Conservation (phyloP, 2,797 vertebrate species). For the Microchirus variegatus region DNA sequence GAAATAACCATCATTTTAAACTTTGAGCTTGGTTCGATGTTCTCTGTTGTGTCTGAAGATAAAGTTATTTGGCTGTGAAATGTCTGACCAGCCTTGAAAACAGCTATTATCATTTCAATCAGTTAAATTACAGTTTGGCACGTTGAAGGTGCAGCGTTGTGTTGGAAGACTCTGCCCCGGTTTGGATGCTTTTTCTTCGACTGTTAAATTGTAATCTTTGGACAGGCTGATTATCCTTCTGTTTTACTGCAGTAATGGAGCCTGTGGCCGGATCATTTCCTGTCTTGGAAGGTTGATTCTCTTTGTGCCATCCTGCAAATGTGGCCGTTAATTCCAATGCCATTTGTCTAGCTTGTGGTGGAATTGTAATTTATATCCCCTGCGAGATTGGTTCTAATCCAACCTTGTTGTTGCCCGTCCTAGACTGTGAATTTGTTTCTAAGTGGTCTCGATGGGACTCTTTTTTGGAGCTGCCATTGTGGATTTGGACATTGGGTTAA, state of each 20-base stretch:
- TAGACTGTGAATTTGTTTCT: constrained; percentile 32
- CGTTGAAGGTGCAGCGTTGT: constrained; percentile 35
- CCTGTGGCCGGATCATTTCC: constrained; percentile 57
- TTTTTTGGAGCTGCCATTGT: constrained; percentile 27
- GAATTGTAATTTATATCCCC: constrained; percentile 42
- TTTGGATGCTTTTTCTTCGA: constrained; percentile 42
- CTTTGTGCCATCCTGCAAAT: constrained; percentile 20
- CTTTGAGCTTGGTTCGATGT: constrained; percentile 5
- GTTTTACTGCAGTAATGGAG: constrained; percentile 59
- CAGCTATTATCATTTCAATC: constrained; percentile 42
- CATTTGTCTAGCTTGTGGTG: constrained; percentile 24
- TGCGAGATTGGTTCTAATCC: constrained; percentile 45
- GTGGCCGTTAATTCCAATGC: constrained; percentile 48
- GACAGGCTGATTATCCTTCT: constrained; percentile 58
- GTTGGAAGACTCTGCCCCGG: constrained; percentile 12
- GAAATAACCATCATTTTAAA: constrained; percentile 2
- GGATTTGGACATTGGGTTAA: constrained; percentile 33
- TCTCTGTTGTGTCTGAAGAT: constrained; percentile 11
- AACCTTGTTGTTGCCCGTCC: constrained; percentile 16
- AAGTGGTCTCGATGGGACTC: constrained; percentile 23
- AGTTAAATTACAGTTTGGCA: constrained; percentile 31
- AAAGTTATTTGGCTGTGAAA: constrained; percentile 28
- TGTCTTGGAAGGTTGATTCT: constrained; percentile 54
- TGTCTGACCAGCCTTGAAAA: constrained; percentile 36
- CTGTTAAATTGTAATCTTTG: constrained; percentile 63